Conservation (phyloP, 37 sponge, comb jelly and placozoan species). For the Hexactinellida sp. region DNA sequence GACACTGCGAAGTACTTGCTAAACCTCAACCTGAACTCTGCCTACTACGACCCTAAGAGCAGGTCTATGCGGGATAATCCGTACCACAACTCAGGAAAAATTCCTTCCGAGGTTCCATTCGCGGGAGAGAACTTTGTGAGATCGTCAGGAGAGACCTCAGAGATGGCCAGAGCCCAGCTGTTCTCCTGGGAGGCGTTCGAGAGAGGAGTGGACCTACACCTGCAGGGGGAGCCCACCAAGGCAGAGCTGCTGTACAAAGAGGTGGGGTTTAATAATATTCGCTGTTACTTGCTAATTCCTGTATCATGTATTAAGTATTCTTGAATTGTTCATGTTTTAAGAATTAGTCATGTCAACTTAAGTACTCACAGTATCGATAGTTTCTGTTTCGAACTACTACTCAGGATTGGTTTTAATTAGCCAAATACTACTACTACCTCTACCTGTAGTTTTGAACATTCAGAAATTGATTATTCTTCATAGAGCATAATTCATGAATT, state of each 20-base stretch:
- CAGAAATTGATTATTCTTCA: too few species aligned
- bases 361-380: too few species aligned
- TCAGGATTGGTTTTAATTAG: too few species aligned
- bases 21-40: conserved; percentile 74
- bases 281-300: background rate
- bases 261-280: conserved; percentile 10
- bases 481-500: too few species aligned
- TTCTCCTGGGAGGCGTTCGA: conserved; percentile 97
- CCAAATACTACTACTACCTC: too few species aligned
- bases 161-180: conserved; percentile 77
- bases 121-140: conserved; percentile 92
- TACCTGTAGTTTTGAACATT: too few species aligned
- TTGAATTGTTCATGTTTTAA: too few species aligned
- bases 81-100: conserved; percentile 48
- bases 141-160: conserved; percentile 56
- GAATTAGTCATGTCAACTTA: too few species aligned
- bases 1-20: conserved; percentile 93
- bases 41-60: conserved; percentile 97
- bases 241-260: conserved; percentile 79
- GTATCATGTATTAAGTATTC: background rate
- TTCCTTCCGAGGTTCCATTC: conserved; percentile 50
- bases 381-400: too few species aligned
- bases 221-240: conserved; percentile 92
- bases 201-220: conserved; percentile 81
- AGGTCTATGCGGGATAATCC: conserved; percentile 96